Percentiles rank a stretch among this genome's conserved stretches.
Evolutionary conservation across 2,888 invertebrate species (phyloP).

Genomic region (Agrypnus murinus): DNA sequence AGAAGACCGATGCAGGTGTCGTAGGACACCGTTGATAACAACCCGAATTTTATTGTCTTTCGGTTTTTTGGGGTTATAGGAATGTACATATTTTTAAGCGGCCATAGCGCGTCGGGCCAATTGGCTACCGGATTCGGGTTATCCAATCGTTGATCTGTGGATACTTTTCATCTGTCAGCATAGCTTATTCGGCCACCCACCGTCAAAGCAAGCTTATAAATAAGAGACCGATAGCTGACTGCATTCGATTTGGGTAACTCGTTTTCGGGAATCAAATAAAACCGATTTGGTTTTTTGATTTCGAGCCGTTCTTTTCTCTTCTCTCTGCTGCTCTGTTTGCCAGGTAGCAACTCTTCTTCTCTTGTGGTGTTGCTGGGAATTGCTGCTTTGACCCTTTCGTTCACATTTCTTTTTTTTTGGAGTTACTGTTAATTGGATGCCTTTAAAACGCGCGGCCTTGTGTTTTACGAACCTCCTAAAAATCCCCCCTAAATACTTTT

Average conservation of each 20-base stretch:
- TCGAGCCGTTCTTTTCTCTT: constrained; percentile 32
- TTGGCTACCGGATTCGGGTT: constrained; percentile 72
- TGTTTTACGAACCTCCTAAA: constrained; percentile 60
- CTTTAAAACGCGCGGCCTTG: constrained; percentile 56
- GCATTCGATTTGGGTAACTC: constrained; percentile 59
- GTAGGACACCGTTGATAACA: constrained; percentile 51
- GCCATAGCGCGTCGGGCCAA: constrained; percentile 68
- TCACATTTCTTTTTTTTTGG: constrained; percentile 60
- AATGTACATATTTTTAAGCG: constrained; percentile 59
- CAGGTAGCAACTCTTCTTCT: constrained; percentile 43
- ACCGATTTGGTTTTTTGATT: constrained; percentile 57
- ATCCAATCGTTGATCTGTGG: constrained; percentile 71
- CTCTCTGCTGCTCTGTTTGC: constrained; percentile 44
- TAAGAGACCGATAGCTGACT: constrained; percentile 68
- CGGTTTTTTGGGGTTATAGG: constrained; percentile 48
- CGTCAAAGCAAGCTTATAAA: constrained; percentile 69
- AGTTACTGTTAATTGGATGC: constrained; percentile 66
- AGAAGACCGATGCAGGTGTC: constrained; percentile 57
- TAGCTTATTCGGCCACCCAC: constrained; percentile 69
- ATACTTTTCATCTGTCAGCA: constrained; percentile 72
- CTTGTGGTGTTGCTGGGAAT: constrained; percentile 49
- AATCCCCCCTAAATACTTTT: constrained; percentile 16
- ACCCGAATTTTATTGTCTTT: constrained; percentile 47
- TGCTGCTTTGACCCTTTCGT: constrained; percentile 55
- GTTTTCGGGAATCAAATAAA: constrained; percentile 66